phyloP scores from a whole-genome alignment of 2,113 vertebrate genomes.

The Corydoras maculifer region DNA sequence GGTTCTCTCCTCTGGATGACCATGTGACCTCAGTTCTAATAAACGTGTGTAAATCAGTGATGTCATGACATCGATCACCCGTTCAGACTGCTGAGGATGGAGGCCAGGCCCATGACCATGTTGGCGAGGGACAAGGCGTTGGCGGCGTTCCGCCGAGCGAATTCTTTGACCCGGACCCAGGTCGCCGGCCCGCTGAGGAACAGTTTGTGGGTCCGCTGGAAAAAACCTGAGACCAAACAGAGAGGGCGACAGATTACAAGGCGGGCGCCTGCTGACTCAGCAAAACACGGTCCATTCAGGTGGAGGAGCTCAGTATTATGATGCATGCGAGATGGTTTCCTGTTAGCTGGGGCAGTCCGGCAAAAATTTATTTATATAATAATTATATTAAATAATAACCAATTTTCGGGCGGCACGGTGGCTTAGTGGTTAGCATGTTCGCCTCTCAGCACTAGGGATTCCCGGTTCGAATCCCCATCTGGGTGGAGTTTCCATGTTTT shows the following conservation, averaged over 20 bases:
- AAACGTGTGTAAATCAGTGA: background rate
- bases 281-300: slow-evolving; percentile 10
- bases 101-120: slow-evolving; percentile 80
- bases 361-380: no score
- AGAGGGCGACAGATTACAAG: slow-evolving; percentile 43
- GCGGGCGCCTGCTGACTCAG: slow-evolving; percentile 18
- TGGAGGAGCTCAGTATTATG: no score
- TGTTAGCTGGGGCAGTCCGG: no score
- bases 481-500: no score
- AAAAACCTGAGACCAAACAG: slow-evolving; percentile 67
- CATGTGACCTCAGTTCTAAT: no score
- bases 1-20: background rate
- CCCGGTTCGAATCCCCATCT: no score
- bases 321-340: no score
- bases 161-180: slow-evolving; percentile 63
- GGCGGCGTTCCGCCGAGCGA: slow-evolving; percentile 76
- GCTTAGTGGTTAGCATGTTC: no score
- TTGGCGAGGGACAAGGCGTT: slow-evolving; percentile 81
- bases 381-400: no score
- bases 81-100: slow-evolving; percentile 80
- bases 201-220: slow-evolving; percentile 66
- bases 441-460: no score
- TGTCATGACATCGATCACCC: slow-evolving; percentile 62
- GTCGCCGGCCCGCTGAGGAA: slow-evolving; percentile 56
- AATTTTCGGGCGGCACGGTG: no score